A percentile compares a stretch with the other conserved stretches of the same genome.
These are phyloP conservation scores for Protonibea diacanthus DNA, from an alignment of 2,797 vertebrate genomes.

Conservation along the genomic window DNA sequence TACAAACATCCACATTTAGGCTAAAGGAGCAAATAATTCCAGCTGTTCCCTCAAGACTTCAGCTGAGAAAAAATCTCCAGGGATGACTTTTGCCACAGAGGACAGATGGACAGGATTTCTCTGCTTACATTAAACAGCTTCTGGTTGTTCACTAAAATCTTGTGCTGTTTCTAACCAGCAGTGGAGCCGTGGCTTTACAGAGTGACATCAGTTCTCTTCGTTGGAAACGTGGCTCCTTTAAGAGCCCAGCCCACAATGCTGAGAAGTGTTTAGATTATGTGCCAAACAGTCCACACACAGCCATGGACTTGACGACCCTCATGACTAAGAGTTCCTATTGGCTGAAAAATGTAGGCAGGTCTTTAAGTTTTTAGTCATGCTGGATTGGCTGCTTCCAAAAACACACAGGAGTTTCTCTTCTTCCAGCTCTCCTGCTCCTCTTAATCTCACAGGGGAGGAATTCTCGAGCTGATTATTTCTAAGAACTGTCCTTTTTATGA, in stretches of 20 bases:
- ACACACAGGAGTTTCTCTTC: conserved; percentile 18
- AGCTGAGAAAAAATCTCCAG: not conserved
- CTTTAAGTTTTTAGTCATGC: conserved; percentile 5
- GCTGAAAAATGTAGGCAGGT: conserved; percentile 40
- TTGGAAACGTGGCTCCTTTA: conserved; percentile 40
- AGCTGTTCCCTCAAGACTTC: conserved; percentile 15
- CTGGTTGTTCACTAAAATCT: not conserved
- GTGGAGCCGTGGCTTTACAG: not conserved
- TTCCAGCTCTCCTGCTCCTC: not conserved
- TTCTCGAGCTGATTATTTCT: conserved; percentile 9
- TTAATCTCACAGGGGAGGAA: conserved; percentile 10
- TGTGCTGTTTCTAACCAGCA: not conserved
- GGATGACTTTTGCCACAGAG: conserved; percentile 7
- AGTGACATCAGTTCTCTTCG: conserved; percentile 1
- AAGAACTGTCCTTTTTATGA: conserved; percentile 37
- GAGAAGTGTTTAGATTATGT: conserved; percentile 52
- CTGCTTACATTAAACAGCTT: conserved; percentile 38
- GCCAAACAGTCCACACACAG: conserved; percentile 30
- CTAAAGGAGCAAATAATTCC: conserved; percentile 18
- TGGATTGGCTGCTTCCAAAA: conserved; percentile 22
- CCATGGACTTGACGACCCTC: conserved; percentile 70
- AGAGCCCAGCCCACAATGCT: conserved; percentile 17
- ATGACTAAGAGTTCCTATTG: conserved; percentile 48
- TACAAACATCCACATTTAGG: conserved; percentile 50
- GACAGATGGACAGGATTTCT: not conserved